Evolutionary conservation across 92 coral and sea anemone genomes (phyloP), one percentile per base, ranked within the genome.

Genomic region (Zoanthus sociatus): DNA sequence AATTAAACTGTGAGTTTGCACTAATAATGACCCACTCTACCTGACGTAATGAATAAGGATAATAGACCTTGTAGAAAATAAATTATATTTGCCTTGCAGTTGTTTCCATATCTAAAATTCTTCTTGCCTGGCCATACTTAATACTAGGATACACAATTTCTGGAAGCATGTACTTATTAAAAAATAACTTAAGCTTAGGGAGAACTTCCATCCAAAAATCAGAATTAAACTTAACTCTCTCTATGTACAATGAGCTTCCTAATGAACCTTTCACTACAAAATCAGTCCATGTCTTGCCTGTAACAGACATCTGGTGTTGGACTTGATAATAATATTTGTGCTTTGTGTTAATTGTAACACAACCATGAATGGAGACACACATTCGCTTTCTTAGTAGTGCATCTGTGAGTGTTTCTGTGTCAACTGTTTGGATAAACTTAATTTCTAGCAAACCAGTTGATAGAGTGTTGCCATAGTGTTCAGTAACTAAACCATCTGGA

Each of bases 381-480:
- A 88, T 83, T 83, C 91, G 46, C 81, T 88, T 88, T 63, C 91
- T 88, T 71, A 88, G 45, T 47, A 88, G 88, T 71, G 91, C 91
- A 44, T 88, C 89, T 71, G 74, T 73, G 53, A 88, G 88, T 16
- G 66, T 82, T 83, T 88, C 91, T 45, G 88, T 42, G 84, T 84
- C 60, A 48, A 63, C 53, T 45, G 83, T 84, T 74, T 88, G 91
- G 55, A 88, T 83, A 73, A 32, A 88, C 71, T 88, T 88, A 78
- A 84, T 73, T 60, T 88, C 89, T 44, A 88, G 50, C 83, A 88
- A 64, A 17, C 91, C 91, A 30, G 87, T 61, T 72, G 89, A 71
- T 74, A 84, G 63, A 7, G 78, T 21, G 56, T 53, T 81, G 9
- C 64, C 89, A 47, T 72, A 44, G 21, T 53, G 60, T 71, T 88